Base-by-base conservation (phyloP, 2,113 vertebrate species). In the Vanacampus margaritifer region DNA sequence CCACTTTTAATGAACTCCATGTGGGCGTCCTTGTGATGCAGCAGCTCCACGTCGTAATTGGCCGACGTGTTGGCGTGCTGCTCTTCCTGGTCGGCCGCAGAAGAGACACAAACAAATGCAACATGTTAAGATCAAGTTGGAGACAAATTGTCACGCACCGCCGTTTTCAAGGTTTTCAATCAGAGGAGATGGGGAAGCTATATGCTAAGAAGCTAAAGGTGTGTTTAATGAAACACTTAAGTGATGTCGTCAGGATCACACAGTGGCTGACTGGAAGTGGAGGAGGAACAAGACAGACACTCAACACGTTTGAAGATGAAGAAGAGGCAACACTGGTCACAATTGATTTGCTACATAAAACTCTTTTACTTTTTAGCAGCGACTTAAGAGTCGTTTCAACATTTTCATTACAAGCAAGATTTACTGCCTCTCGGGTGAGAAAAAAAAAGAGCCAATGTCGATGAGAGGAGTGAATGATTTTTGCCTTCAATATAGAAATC, bases 51-150 rank as follows among this genome's bases (percentile, higher is more conserved):
- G 61, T 99, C 97, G 1, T 98, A 99, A 87, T 99, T 99, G 71
- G 97, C 97, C 3, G 97, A 99, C 14, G 97, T 99, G 86, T 99
- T 99, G 68, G 97, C 97, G 54, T 99, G 97, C 45, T 99, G 97
- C 79, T 99, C 97, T 90, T 99, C 97, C 97, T 99, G 94, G 62
- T 89, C 84, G 79, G 36, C 75, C 85, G 71, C 86, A 21, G 60
- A 26, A 82, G 43, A 83, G 23, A 84, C 26, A 80, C 56, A 19
- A 62, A 84, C 65, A 79, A 68, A 81, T 1, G 59, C 26, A 54
- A 32, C 8, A 14, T 17, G 39, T 66, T 17, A 37, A 69, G 19
- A 66, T 12, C 48, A 37, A 7, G 28, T 32, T 46, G 35, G 19
- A 39, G 12, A 75, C 53, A 73, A 67, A 78, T 68, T 79, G 23